phyloP scores from a whole-genome alignment of 2,797 vertebrate genomes.

The Pampus argenteus region DNA sequence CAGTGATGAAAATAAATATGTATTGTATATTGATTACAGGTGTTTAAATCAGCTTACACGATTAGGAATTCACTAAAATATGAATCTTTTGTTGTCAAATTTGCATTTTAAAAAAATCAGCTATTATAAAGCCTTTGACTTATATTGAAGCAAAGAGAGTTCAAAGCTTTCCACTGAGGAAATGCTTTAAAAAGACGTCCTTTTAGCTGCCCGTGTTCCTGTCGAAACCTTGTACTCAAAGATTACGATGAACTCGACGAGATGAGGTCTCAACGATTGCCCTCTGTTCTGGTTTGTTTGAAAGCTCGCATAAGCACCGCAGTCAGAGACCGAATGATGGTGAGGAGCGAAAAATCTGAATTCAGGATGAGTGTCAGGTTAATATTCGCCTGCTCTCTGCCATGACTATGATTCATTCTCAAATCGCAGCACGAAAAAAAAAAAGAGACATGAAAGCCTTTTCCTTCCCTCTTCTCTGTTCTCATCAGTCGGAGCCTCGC shows the following conservation, averaged over 20 bases:
- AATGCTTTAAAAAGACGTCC: background rate
- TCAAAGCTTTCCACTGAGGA: background rate
- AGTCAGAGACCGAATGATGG: slow-evolving; percentile 45
- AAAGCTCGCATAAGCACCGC: slow-evolving; percentile 31
- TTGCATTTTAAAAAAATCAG: background rate
- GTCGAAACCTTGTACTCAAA: slow-evolving; percentile 26
- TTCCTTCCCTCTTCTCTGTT: slow-evolving; percentile 63
- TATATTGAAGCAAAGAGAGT: background rate
- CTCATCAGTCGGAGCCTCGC: slow-evolving; percentile 61
- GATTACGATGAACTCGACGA: slow-evolving; percentile 54
- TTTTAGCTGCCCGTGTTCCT: slow-evolving; percentile 17
- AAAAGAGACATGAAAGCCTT: slow-evolving; percentile 71
- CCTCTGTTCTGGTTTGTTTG: slow-evolving; percentile 48
- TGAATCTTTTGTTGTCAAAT: background rate
- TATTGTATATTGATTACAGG: background rate
- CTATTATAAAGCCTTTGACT: background rate
- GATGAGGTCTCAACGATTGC: slow-evolving; percentile 40
- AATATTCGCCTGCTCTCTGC: slow-evolving; percentile 63
- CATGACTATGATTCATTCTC: slow-evolving; percentile 69
- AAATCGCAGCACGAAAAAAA: slow-evolving; percentile 40
- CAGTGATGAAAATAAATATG: background rate
- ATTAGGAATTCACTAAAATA: background rate
- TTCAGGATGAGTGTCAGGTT: slow-evolving; percentile 70
- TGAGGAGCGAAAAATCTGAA: slow-evolving; percentile 59
- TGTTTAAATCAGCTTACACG: background rate